Base-by-base conservation (phyloP, 1,140 invertebrate species). In the Augochlora pura region DNA sequence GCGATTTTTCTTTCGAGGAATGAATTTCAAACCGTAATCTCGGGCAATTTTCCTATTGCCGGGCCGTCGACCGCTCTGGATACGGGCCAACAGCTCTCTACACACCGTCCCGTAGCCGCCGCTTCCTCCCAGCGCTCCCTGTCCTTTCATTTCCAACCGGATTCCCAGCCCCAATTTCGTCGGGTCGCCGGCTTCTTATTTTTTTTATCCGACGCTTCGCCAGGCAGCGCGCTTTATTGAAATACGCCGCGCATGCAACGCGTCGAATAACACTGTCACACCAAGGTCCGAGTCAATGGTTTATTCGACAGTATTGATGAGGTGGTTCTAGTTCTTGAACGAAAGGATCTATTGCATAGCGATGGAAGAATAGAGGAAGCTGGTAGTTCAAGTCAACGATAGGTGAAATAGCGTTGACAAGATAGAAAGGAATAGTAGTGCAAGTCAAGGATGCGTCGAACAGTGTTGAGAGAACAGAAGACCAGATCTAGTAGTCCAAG, bases 11-110 rank as follows among this genome's bases (percentile, higher is more conserved):
- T 64, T 70, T 10, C 75, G 75, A 72, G 63, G 75, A 64, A 84
- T 78, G 83, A 82, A 83, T 83, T 79, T 77, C 70, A 66, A 21
- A 42, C 42, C 60, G 66, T 65, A 79, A 67, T 74, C 67, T 69
- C 65, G 42, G 71, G 72, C 54, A 81, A 83, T 85, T 82, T 79
- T 74, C 52, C 52, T 59, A 75, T 59, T 59, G 64, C 71, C 2
- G 12, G 60, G n/a, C n/a, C 70, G 75, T 32, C 57, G 42, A 65
- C 42, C 39, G 59, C 62, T 57, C n/a, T 85, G 85, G 83, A 80
- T 54, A 23, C 25, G 32, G 57, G 83, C 85, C 85, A 87, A 79
- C 49, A 38, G 80, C 59, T 71, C 42, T 54, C 38, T 8, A 39
- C 21, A n/a, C 49, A n/a, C 4, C 32, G 25, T 27, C 57, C 49